Evolutionary conservation across 2,797 vertebrate genomes (phyloP).

Genomic region (Rhabdomys pumilio): DNA sequence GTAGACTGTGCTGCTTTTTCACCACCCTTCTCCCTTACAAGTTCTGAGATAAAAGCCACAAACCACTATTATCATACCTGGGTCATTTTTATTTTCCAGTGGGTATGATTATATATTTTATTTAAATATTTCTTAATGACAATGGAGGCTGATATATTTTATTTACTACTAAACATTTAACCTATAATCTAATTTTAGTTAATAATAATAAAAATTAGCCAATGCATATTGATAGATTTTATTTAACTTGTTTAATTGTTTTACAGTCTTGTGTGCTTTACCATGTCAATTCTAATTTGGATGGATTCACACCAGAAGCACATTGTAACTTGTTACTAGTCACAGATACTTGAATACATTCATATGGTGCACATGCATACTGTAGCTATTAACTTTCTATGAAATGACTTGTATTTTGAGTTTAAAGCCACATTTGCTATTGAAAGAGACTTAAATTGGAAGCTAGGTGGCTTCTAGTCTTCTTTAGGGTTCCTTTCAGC

Average conservation of each 20-base stretch:
- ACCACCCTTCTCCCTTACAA: no score
- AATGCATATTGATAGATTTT: background rate
- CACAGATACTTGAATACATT: background rate
- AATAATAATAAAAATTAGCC: background rate
- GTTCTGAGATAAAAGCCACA: background rate
- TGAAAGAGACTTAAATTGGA: background rate
- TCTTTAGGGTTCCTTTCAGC: background rate
- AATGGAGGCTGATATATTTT: background rate
- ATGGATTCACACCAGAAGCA: background rate
- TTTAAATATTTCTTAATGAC: constrained; percentile 51
- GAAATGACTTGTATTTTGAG: constrained; percentile 24
- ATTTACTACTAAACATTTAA: constrained; percentile 50
- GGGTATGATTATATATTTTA: background rate
- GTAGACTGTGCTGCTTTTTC: background rate
- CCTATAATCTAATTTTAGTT: constrained; percentile 29
- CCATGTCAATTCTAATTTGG: constrained; percentile 28
- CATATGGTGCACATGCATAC: background rate
- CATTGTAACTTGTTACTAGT: background rate
- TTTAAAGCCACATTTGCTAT: background rate
- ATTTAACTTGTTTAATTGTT: constrained; percentile 4
- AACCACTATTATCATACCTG: background rate
- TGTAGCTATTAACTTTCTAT: constrained; percentile 20
- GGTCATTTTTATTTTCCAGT: background rate
- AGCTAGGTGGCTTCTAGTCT: background rate
- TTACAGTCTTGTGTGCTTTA: background rate